These are phyloP conservation scores for Agonum fuliginosum DNA, from an alignment of 2,888 invertebrate genomes.

Conservation along the genomic window DNA sequence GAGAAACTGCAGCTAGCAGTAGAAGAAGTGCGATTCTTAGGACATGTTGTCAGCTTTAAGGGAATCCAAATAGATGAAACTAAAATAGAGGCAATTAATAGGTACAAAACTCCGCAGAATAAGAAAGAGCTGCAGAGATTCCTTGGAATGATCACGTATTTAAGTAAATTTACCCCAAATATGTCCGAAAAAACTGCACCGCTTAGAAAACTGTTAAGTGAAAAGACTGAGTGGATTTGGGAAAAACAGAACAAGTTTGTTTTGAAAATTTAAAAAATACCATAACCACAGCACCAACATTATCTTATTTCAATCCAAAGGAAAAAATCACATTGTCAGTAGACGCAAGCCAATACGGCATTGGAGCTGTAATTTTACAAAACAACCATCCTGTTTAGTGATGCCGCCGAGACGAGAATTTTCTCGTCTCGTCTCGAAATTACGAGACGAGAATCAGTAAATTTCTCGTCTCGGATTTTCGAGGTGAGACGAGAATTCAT, in stretches of 20 bases:
- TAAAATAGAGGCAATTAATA: slow-evolving; percentile 13
- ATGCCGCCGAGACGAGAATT: too few relatives aligned
- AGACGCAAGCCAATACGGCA: slow-evolving; percentile 61
- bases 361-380: slow-evolving; percentile 61
- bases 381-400: slow-evolving; percentile 56
- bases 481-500: too few relatives aligned
- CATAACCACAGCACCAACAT: slow-evolving; percentile 21
- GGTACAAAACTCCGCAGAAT: background rate
- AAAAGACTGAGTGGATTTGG: background rate
- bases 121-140: slow-evolving; percentile 15
- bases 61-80: background rate
- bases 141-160: background rate
- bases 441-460: too few relatives aligned
- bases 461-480: too few relatives aligned
- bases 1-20: background rate
- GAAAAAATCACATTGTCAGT: slow-evolving; percentile 60
- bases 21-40: background rate
- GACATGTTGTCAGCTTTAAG: background rate
- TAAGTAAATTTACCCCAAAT: slow-evolving; percentile 31
- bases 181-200: slow-evolving; percentile 29
- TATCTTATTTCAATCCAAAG: slow-evolving; percentile 53
- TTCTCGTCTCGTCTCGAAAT: too few relatives aligned
- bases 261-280: slow-evolving; percentile 36
- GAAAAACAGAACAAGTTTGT: slow-evolving; percentile 1
- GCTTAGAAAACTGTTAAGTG: slow-evolving; percentile 31